Percentiles rank a stretch among this genome's conserved stretches.
Evolutionary conservation across 1,140 invertebrate genomes (phyloP).

Genomic region (Stegodyphus dumicola): DNA sequence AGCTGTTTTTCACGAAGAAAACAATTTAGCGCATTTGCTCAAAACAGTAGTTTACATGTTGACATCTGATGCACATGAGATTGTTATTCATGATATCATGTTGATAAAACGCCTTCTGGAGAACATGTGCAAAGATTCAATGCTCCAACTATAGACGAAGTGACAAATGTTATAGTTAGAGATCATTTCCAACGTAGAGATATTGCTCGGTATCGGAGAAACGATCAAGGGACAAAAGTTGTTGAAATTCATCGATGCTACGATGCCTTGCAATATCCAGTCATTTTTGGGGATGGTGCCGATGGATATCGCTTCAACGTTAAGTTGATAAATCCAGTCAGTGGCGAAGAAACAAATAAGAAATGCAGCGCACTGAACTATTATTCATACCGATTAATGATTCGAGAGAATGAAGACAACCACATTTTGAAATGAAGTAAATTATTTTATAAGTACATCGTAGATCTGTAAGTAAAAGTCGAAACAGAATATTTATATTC

Average conservation of each 20-base stretch:
- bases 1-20: too few species aligned
- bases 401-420: constrained; percentile 64
- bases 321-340: constrained; percentile 62
- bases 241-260: constrained; percentile 69
- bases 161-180: constrained; percentile 58
- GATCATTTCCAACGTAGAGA: constrained; percentile 39
- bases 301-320: constrained; percentile 64
- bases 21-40: too few species aligned
- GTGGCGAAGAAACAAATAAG: too few species aligned
- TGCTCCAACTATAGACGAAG: constrained; percentile 60
- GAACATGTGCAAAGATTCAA: too few species aligned
- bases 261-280: constrained; percentile 70
- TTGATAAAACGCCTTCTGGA: too few species aligned
- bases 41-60: too few species aligned
- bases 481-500: too few species aligned
- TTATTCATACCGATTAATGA: constrained; percentile 66
- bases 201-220: constrained; percentile 55
- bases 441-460: constrained; percentile 25
- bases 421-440: constrained; percentile 64
- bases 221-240: constrained; percentile 65
- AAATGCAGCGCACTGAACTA: too few species aligned
- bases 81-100: too few species aligned
- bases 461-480: constrained; percentile 48
- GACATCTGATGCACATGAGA: too few species aligned
- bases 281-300: constrained; percentile 8